Conservation (phyloP, 2,113 vertebrate species). For the Nesogale talazaci region DNA sequence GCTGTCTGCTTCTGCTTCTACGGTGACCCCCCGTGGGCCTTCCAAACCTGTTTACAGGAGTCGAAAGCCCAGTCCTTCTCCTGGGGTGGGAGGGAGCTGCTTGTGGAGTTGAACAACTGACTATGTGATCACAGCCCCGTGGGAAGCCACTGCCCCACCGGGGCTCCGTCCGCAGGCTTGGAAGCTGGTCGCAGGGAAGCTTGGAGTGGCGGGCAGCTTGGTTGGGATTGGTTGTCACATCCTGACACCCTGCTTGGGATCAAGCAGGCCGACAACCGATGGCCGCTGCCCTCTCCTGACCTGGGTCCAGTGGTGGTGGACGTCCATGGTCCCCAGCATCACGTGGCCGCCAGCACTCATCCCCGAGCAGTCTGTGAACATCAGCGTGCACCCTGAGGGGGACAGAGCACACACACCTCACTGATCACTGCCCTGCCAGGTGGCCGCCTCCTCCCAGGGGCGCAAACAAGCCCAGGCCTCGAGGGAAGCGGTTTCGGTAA, state of each 20-base stretch:
- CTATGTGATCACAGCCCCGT: too few species aligned
- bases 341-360: conserved; percentile 94
- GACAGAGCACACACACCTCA: conserved; percentile 68
- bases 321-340: conserved; percentile 97
- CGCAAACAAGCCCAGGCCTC: neutral
- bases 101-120: too few species aligned
- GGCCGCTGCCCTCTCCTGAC: conserved; percentile 81
- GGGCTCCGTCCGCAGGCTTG: too few species aligned
- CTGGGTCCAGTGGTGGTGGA: conserved; percentile 97
- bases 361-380: conserved; percentile 96
- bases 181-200: too few species aligned
- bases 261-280: neutral
- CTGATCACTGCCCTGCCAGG: conserved; percentile 10
- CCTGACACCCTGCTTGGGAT: neutral
- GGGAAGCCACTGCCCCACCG: too few species aligned
- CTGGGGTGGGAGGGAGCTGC: too few species aligned
- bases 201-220: too few species aligned
- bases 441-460: neutral
- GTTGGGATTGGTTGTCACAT: too few species aligned
- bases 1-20: too few species aligned
- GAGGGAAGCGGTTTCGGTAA: neutral
- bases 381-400: conserved; percentile 88
- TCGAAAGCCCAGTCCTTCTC: too few species aligned
- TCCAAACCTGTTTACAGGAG: too few species aligned
- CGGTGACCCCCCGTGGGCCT: too few species aligned